Conservation (phyloP, 2,113 vertebrate genomes). For the Isurus oxyrinchus region DNA sequence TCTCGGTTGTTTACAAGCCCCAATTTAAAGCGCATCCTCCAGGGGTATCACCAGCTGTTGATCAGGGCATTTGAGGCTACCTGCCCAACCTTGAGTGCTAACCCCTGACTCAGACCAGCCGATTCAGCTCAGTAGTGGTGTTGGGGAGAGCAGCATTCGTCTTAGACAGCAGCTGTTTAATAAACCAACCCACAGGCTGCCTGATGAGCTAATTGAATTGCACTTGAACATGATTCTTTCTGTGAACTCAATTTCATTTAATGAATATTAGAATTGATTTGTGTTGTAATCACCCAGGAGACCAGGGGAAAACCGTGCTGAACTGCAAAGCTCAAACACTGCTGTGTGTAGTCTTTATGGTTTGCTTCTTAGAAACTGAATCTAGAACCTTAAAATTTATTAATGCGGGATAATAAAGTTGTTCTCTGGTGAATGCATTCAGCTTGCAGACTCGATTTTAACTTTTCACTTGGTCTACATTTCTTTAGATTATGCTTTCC, state of each 20-base stretch:
- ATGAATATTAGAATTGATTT: slow-evolving; percentile 19
- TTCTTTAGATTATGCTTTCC: no score
- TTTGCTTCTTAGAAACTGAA: background rate
- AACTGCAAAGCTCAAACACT: background rate
- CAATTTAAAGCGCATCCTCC: background rate
- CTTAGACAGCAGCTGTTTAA: background rate
- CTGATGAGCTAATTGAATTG: background rate
- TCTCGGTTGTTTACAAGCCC: background rate
- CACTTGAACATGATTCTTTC: background rate
- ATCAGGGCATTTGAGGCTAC: background rate
- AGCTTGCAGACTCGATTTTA: background rate
- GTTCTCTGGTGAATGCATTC: background rate
- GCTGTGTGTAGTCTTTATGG: background rate
- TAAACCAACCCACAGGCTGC: background rate
- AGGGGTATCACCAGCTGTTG: background rate
- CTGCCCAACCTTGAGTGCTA: background rate
- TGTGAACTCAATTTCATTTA: background rate
- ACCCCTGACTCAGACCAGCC: background rate
- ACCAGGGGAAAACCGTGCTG: background rate
- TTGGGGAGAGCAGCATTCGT: background rate
- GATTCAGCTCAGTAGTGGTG: no score
- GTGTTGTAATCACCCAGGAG: background rate
- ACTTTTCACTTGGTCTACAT: background rate
- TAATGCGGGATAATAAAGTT: background rate
- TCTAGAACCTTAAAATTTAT: background rate